Base-by-base conservation (phyloP, 2,113 vertebrate genomes). In the Campylorhamphus procurvoides region DNA sequence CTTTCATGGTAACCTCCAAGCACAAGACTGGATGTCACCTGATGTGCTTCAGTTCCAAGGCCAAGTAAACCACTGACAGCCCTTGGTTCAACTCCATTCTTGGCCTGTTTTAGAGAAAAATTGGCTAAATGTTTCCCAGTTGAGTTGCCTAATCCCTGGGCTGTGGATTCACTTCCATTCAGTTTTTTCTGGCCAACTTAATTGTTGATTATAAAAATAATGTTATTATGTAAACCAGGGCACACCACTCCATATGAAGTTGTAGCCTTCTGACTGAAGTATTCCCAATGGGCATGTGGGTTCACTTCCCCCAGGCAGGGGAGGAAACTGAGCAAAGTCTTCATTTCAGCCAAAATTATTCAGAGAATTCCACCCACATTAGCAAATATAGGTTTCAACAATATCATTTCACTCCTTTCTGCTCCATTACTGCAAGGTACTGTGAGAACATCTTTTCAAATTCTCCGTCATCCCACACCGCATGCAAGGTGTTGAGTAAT, bases 291-390 rank as follows among this genome's bases (percentile, higher is more conserved):
- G 37, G n/a, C 12, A 8, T 49, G 89, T 92, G 74, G 55, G 77
- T 91, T 95, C 6, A 0, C 84, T 87, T 93, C 56, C 69, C 87
- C 49, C 52, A 49, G 44, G 81, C 89, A 95, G 93, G 53, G 89
- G 84, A 93, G 62, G 49, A 95, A 95, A 94, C 9, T 72, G 37
- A 91, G 89, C 58, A 95, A 91, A 91, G 31, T 15, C 46, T 94
- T 97, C 12, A 89, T 94, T 96, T 84, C 94, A 95, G 80, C 84
- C 87, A 64, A 91, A 96, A 94, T 95, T 95, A 97, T 94, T 91
- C 96, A 96, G 79, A 88, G 46, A 83, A 95, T 96, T 96, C 95
- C 94, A 95, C 95, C 95, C 91, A 92, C 94, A 84, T 93, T 89
- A 84, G 87, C 94, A 91, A 96, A 95, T 82, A 89, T 2, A 62